Conservation (phyloP, 1,140 invertebrate species). For the Holotrichia oblita region DNA sequence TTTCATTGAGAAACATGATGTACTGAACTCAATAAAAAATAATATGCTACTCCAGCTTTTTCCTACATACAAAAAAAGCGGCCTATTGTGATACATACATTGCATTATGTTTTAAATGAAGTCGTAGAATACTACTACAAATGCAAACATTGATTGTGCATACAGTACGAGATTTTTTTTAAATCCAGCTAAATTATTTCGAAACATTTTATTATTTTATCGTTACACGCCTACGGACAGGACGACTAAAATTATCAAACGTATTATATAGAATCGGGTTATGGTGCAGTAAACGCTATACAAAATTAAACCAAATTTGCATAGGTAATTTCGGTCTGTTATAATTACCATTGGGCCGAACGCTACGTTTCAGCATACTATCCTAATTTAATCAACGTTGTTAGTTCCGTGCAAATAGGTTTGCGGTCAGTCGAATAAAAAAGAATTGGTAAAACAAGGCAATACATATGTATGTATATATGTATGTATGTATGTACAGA, state of each 20-base stretch:
- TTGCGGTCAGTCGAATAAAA: not conserved
- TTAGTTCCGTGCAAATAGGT: constrained; percentile 19
- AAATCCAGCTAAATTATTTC: constrained; percentile 9
- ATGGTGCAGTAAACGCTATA: constrained; percentile 19
- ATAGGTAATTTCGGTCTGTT: constrained; percentile 27
- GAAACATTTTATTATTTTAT: constrained; percentile 28
- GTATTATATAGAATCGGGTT: constrained; percentile 26
- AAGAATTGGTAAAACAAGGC: not conserved
- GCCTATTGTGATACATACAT: too few relatives aligned
- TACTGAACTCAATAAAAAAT: too few relatives aligned
- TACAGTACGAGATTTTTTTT: not conserved
- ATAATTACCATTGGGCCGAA: not conserved
- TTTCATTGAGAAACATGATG: too few relatives aligned
- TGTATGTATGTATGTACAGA: not conserved
- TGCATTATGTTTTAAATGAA: too few relatives aligned
- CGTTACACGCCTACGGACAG: not conserved
- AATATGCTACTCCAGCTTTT: too few relatives aligned
- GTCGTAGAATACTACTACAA: too few relatives aligned
- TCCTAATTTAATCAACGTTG: constrained; percentile 25
- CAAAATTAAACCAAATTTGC: constrained; percentile 29
- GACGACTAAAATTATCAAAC: constrained; percentile 3
- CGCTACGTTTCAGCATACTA: constrained; percentile 3
- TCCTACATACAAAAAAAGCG: too few relatives aligned
- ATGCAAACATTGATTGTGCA: too few relatives aligned
- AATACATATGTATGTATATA: not conserved